Conservation (phyloP, 2,113 vertebrate genomes). For the Ondatra zibethicus region DNA sequence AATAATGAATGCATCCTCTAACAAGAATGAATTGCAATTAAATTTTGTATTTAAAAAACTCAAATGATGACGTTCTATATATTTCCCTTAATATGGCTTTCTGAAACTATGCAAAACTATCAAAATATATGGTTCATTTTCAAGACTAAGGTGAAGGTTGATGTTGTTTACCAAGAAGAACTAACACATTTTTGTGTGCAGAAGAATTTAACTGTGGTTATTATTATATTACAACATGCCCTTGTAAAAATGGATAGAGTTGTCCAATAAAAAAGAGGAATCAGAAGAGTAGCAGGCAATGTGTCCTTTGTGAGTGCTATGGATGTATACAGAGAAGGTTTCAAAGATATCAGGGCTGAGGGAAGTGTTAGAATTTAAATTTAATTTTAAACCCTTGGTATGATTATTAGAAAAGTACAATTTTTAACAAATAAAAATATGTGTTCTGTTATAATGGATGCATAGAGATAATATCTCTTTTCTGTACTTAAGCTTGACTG, state of each 20-base stretch:
- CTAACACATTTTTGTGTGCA: not conserved
- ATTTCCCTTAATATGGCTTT: not conserved
- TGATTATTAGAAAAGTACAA: not conserved
- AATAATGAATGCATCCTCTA: not conserved
- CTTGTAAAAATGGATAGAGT: not conserved
- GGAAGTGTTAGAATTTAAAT: not conserved
- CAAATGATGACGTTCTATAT: not conserved
- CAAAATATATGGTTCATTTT: not conserved
- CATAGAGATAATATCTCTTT: not conserved
- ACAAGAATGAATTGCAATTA: not conserved
- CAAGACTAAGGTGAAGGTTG: not conserved
- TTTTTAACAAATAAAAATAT: not conserved
- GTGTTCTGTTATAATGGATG: not conserved
- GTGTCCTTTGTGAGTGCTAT: not conserved
- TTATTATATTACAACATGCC: not conserved
- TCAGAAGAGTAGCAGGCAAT: not conserved
- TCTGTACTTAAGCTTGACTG: not conserved
- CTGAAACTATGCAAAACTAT: not conserved
- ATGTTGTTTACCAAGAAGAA: not conserved
- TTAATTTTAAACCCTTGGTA: not conserved
- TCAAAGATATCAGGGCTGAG: not conserved
- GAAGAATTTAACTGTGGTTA: not conserved
- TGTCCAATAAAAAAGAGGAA: not conserved
- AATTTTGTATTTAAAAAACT: not conserved
- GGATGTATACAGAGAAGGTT: not conserved